Evolutionary conservation across 2,888 invertebrate species (phyloP).

Genomic region (Capitulum mitella): DNA sequence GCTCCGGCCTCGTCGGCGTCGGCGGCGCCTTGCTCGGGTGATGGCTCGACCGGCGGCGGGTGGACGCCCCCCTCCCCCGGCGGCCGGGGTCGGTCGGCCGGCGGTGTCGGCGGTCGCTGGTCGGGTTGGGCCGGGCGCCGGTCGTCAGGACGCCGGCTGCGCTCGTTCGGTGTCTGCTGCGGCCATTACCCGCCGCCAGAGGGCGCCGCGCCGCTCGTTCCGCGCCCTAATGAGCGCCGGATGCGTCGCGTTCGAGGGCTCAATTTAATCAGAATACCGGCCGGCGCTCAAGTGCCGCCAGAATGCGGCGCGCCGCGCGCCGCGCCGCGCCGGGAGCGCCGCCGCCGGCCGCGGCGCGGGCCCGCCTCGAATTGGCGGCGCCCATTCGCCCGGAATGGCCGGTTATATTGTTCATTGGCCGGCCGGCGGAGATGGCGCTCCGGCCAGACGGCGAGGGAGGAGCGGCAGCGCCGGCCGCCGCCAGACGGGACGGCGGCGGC

Average conservation of each 20-base stretch:
- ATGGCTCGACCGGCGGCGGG: too few species aligned
- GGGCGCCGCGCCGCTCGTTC: background rate
- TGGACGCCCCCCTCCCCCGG: too few species aligned
- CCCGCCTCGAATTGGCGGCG: background rate
- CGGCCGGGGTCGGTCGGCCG: too few species aligned
- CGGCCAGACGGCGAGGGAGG: background rate
- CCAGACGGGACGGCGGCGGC: too few species aligned
- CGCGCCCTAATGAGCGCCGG: background rate
- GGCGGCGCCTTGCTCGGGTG: too few species aligned
- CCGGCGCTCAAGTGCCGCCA: background rate
- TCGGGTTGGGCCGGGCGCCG: background rate
- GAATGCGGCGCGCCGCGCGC: background rate
- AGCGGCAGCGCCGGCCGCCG: too few species aligned
- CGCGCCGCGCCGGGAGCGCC: background rate
- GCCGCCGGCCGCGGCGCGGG: background rate
- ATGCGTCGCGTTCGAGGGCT: background rate
- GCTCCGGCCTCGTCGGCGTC: too few species aligned
- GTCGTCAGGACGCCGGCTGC: background rate
- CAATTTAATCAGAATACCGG: conserved; percentile 16
- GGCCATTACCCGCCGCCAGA: background rate
- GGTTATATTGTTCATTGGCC: conserved; percentile 11
- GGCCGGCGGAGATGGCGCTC: background rate
- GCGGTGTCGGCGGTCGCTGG: background rate
- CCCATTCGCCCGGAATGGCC: background rate
- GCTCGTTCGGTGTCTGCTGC: background rate